A percentile compares a stretch with the other conserved stretches of the same genome.
Evolutionary conservation across 2,113 vertebrate genomes (phyloP).

Genomic region (Acinonyx jubatus): DNA sequence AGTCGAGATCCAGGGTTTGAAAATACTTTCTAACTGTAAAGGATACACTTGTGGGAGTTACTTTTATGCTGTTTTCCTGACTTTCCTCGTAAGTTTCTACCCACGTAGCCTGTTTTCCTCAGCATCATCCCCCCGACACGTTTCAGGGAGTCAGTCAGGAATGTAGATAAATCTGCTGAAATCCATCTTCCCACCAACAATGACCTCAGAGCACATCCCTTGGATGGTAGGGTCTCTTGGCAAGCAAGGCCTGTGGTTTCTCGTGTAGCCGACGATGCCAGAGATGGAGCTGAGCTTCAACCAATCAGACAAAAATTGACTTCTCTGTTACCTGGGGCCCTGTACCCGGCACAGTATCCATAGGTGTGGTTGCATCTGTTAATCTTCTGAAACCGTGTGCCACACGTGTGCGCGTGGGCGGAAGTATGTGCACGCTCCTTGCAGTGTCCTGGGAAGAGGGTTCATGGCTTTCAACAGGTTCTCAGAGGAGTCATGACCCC

Average conservation of each 20-base stretch:
- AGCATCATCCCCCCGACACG: neutral
- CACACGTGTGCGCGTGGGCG: neutral
- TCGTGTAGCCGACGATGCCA: rapidly evolving
- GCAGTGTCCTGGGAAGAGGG: neutral
- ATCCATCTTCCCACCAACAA: neutral
- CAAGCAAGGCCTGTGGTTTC: neutral
- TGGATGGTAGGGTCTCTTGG: neutral
- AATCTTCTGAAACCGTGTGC: neutral
- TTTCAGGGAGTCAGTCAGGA: neutral
- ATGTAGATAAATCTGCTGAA: conserved; percentile 1
- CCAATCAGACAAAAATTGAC: neutral
- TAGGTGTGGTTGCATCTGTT: neutral
- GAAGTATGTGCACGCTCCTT: neutral
- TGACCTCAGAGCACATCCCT: neutral
- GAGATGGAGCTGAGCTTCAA: neutral
- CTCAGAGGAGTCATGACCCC: neutral
- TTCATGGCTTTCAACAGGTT: neutral
- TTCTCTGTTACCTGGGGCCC: neutral
- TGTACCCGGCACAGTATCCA: neutral
- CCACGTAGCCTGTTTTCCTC: neutral
- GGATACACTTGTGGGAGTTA: neutral
- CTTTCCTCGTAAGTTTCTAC: neutral
- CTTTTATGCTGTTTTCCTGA: neutral
- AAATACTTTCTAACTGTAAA: neutral
- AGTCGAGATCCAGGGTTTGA: neutral